These are phyloP conservation scores for Dendrophyllia cribrosa DNA, from an alignment of 64 coral and sea anemone species.

Conservation along the genomic window DNA sequence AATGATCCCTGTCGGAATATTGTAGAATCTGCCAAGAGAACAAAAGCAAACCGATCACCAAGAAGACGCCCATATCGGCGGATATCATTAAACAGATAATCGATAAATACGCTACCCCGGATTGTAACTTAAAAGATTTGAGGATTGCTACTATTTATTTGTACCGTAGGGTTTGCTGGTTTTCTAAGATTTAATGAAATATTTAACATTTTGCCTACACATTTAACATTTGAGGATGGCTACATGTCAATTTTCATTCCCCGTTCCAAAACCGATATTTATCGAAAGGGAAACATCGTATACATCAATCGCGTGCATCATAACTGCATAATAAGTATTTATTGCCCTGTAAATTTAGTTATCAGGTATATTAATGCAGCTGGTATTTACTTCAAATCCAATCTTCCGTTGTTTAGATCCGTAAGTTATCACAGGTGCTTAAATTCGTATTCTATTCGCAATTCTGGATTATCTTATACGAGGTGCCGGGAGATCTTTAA, in stretches of 20 bases:
- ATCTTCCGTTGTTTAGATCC: too few relatives aligned
- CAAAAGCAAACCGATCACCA: not conserved
- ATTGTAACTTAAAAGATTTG: constrained; percentile 13
- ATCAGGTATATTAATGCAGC: too few relatives aligned
- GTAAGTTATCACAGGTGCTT: too few relatives aligned
- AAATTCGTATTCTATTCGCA: too few relatives aligned
- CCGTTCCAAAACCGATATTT: constrained; percentile 46
- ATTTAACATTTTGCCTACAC: constrained; percentile 4
- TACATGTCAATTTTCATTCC: constrained; percentile 35
- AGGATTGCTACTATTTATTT: constrained; percentile 12
- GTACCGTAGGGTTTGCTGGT: constrained; percentile 36
- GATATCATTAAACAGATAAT: constrained; percentile 22
- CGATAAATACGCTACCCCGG: not conserved
- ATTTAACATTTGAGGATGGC: constrained; percentile 6
- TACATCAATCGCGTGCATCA: constrained; percentile 10
- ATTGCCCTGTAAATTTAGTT: too few relatives aligned
- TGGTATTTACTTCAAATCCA: too few relatives aligned
- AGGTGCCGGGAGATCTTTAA: too few relatives aligned
- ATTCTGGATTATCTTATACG: too few relatives aligned
- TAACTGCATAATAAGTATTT: too few relatives aligned
- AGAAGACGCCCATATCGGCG: constrained; percentile 19
- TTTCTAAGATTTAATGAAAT: constrained; percentile 35
- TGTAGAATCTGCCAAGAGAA: constrained; percentile 32
- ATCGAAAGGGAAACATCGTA: constrained; percentile 56
- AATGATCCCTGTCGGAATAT: constrained; percentile 53